Evolutionary conservation across 2,888 invertebrate genomes (phyloP), one percentile per base, ranked within the genome.

Genomic region (Drosophila anomalipes): DNA sequence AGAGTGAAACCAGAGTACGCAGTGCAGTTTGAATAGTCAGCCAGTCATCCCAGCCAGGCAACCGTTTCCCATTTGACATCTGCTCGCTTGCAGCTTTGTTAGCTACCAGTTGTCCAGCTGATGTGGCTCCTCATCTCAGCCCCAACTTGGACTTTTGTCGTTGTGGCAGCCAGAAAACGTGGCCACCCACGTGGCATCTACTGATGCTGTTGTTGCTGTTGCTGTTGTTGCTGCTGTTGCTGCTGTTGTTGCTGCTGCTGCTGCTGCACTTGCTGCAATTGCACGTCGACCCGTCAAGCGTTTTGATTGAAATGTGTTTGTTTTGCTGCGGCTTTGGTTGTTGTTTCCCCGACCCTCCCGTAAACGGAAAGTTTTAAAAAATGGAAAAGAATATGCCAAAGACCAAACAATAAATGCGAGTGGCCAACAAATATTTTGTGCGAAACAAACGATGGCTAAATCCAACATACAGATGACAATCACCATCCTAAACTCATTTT

Each of bases 251-350:
- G 37, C 1, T 60, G 60, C n/a, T 59, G 59, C 41, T 62, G 51
- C 14, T 70, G 58, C 32, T 71, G 76, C 76, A 67, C 70, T 78
- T 79, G 70, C 71, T 68, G 47, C 54, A 71, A 62, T 58, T 80
- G 57, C 69, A 64, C 82, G 77, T 74, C 77, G 70, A 70, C 69
- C 79, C 74, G 86, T 83, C 81, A 76, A 74, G 68, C 82, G 75
- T 79, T 89, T 83, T 85, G 89, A 89, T 89, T 87, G 87, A 87
- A 87, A 89, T 89, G 87, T 87, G 89, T 87, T 89, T 87, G 85
- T 84, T 87, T 78, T 81, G 75, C 82, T 84, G 84, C 77, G 84
- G 78, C 80, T 86, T 78, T 75, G 56, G 57, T 71, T 68, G 75
- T 52, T 75, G 58, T 32, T 54, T 28, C 44, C 41, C 41, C n/a